Base-by-base conservation (phyloP, 2,797 vertebrate genomes). In the Botia almorhae region DNA sequence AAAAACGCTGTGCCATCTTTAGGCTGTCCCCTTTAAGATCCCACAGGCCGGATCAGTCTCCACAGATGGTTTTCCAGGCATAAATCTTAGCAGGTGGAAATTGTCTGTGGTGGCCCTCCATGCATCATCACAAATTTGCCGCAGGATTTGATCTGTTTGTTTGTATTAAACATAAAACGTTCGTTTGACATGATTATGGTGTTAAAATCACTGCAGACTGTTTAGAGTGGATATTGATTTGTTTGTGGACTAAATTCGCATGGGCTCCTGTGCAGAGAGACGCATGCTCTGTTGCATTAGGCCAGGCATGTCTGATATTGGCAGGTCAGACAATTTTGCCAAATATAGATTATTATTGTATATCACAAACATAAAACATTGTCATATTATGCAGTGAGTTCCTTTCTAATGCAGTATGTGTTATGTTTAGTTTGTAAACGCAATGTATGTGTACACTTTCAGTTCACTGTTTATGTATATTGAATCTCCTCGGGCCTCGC, bases 211-310 rank as follows among this genome's bases (percentile, higher is more conserved):
- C 19, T 60, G 60, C 48, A 53, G 67, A 39, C 50, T 68, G 69
- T 68, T 71, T 48, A 55, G 12, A 7, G 64, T 46, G 43, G 26
- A 1, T 87, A 91, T 91, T 33, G 85, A 89, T 89, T 82, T 33
- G 77, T 26, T 80, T 82, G 12, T 21, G 71, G 63, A 43, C 71
- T 84, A 81, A 77, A 71, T 29, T 82, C 85, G 81, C 78, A 67
- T 12, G 71, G 80, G 82, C 76, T 58, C 84, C 74, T 50, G 81
- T 69, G 82, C 81, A 85, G 70, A 73, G 29, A 29, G 29, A 29
- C 74, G 86, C 58, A 58, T 75, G 69, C 81, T 88, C 86, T 77
- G 82, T 85, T 83, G 85, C 91, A 90, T 91, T 89, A 90, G 78
- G 69, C 78, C 60, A 29, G 73, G 74, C 78, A 83, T 82, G 78